Evolutionary conservation across 2,113 vertebrate species (phyloP), one percentile per base, ranked within the genome.

Genomic region (Malurus melanocephalus): DNA sequence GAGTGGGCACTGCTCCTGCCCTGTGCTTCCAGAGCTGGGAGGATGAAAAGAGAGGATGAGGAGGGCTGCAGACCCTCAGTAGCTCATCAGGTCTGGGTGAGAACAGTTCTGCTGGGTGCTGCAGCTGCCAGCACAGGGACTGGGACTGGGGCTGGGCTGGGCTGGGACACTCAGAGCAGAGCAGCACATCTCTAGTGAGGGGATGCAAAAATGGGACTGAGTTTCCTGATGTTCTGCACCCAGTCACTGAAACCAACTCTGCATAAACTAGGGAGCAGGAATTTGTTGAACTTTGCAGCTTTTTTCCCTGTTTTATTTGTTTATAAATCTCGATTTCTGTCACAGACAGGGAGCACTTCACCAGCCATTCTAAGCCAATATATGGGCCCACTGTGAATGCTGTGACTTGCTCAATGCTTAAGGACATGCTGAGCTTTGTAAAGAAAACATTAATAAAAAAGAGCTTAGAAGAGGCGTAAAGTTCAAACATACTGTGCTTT

Each of bases 361-460:
- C 53, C 80, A 94, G 61, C 40, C 43, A 28, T 30, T 42, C 53
- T 49, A 67, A 87, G 43, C 71, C 89, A 85, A 23, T 60, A 87
- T 87, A 84, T 78, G 90, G 91, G 9, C 48, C 73, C 84, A 16
- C 56, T 87, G 82, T 61, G 93, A 72, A 49, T 88, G 92, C 91
- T 93, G 81, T 60, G 72, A 68, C 77, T 86, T 92, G 85, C 71
- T 80, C 74, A 53, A 5, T 33, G 33, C 60, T 80, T 79, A 89
- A 85, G 90, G 85, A 95, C 90, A 86, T 82, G 80, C 59, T 90
- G 92, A 90, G 75, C 62, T 71, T 71, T 67, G 82, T 92, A 94
- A 92, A 93, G 95, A 95, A 92, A 88, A 84, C 80, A 72, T 94
- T 95, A 93, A 95, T 96, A 93, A 95, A 93, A 95, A 80, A 92